phyloP scores from a whole-genome alignment of 2,113 vertebrate genomes.

The Cinclus mexicanus region DNA sequence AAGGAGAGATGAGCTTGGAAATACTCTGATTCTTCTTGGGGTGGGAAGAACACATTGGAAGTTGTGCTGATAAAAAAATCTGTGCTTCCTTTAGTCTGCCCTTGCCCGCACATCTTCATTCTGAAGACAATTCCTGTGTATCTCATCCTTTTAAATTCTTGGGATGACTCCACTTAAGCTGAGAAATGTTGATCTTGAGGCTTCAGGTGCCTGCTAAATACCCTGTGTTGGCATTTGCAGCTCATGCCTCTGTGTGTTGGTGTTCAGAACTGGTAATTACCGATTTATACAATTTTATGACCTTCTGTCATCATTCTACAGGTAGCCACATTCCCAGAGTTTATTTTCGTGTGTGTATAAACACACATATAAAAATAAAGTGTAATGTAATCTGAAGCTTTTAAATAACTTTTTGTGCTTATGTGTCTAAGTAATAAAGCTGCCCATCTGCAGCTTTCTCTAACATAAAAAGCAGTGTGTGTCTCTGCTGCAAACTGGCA shows the following conservation, averaged over 20 bases:
- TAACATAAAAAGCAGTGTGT: neutral
- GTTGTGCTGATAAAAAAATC: neutral
- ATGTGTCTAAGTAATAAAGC: neutral
- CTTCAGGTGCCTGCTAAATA: neutral
- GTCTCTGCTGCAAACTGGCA: neutral
- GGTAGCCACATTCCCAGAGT: neutral
- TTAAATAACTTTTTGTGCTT: neutral
- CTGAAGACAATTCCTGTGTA: neutral
- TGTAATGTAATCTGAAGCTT: neutral
- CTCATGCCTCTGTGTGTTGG: neutral
- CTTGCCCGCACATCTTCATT: neutral
- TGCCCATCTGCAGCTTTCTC: neutral
- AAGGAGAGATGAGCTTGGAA: neutral
- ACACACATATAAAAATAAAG: neutral
- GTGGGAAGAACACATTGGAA: neutral
- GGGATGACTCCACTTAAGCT: accelerated
- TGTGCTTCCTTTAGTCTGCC: neutral
- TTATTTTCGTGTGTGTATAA: neutral
- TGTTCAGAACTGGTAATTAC: neutral
- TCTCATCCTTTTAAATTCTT: neutral
- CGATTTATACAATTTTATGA: neutral
- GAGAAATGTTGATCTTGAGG: neutral
- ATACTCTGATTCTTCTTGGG: neutral
- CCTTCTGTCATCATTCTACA: neutral
- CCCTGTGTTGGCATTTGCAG: neutral